A percentile compares a stretch with the other conserved stretches of the same genome.
phyloP scores from a whole-genome alignment of 2,797 vertebrate genomes.

The Picus viridis region DNA sequence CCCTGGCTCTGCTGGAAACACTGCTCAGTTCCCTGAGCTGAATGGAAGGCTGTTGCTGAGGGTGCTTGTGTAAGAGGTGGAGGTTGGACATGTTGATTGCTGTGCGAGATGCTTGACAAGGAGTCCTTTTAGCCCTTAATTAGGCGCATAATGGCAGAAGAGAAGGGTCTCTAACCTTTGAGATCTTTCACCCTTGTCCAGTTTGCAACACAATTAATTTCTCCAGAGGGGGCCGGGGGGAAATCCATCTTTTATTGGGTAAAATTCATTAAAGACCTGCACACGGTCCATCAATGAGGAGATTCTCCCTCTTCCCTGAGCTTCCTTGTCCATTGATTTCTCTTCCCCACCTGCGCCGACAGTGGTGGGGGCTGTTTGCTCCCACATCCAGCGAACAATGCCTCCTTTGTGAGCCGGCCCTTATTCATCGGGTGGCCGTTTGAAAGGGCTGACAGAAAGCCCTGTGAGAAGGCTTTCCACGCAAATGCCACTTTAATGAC shows the following conservation, averaged over 20 bases:
- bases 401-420: slow-evolving; percentile 77
- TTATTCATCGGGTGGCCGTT: slow-evolving; percentile 75
- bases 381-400: slow-evolving; percentile 76
- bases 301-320: slow-evolving; percentile 54
- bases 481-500: slow-evolving; percentile 82
- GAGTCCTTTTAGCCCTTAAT: background rate
- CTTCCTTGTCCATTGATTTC: slow-evolving; percentile 81
- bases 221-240: slow-evolving; percentile 5
- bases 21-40: background rate
- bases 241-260: slow-evolving; percentile 33
- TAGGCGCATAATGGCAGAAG: background rate
- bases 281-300: slow-evolving; percentile 60
- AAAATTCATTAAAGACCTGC: slow-evolving; percentile 51
- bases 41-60: background rate
- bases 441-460: slow-evolving; percentile 79
- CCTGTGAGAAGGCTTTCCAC: slow-evolving; percentile 78
- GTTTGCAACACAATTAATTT: slow-evolving; percentile 22
- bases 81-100: background rate
- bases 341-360: slow-evolving; percentile 80
- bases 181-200: slow-evolving; percentile 21
- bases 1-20: too few relatives aligned
- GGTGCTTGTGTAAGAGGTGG: background rate
- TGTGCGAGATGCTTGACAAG: background rate
- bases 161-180: background rate
- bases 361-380: slow-evolving; percentile 79